These are phyloP conservation scores for Acholoe squamosa DNA, from an alignment of 2,888 invertebrate genomes.

Conservation along the genomic window DNA sequence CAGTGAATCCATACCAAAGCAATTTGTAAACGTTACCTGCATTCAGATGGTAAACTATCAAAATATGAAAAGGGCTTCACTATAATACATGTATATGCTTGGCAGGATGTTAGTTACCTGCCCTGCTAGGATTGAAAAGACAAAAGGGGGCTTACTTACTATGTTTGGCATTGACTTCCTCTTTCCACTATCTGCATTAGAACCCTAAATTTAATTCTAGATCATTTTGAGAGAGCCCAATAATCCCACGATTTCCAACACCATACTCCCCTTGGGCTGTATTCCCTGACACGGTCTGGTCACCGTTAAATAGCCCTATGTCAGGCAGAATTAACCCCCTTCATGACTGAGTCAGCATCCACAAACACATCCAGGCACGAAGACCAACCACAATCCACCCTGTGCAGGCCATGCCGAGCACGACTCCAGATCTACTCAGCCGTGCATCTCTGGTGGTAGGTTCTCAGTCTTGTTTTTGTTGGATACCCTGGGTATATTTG, in stretches of 20 bases:
- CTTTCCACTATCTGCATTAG: no score
- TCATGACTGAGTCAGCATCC: background rate
- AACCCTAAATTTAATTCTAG: no score
- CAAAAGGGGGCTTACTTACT: no score
- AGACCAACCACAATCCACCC: background rate
- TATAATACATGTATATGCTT: no score
- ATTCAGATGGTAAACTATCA: no score
- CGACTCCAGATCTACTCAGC: background rate
- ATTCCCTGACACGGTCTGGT: background rate
- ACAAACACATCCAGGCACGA: slow-evolving; percentile 22
- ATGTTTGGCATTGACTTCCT: no score
- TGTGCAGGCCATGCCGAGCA: background rate
- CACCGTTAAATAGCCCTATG: background rate
- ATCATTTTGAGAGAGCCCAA: background rate
- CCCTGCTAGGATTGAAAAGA: no score
- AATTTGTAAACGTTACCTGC: no score
- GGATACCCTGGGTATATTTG: background rate
- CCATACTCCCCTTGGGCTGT: background rate
- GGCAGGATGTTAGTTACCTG: no score
- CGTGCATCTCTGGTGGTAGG: background rate
- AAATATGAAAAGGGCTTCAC: no score
- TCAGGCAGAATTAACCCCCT: background rate
- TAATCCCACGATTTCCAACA: background rate
- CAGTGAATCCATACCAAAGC: no score
- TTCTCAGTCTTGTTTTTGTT: background rate